Base-by-base conservation (phyloP, 2,113 vertebrate species). In the Calidris pugnax region DNA sequence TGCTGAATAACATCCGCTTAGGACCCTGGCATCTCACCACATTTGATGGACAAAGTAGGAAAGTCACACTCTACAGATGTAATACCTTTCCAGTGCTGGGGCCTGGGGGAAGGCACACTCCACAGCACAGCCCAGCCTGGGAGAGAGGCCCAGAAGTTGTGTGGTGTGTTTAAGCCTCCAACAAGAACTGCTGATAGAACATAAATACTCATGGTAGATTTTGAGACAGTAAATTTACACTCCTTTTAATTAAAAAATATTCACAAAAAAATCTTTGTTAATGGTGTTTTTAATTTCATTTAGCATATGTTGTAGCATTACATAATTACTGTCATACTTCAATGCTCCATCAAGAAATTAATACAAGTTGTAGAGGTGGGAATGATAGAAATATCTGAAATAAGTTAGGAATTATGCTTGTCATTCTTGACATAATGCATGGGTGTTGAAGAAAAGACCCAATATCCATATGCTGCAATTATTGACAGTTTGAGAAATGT, bases 401-500 rank as follows among this genome's bases (percentile, higher is more conserved):
- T 63, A 73, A 45, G 10, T 39, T 89, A 59, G 37, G 47, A 41
- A 75, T 92, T 93, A 93, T 78, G 32, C 43, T 88, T 95, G 84
- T 93, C 62, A 91, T 56, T 97, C 72, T 91, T 97, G 75, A 92
- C 68, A 95, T 94, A 87, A 50, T 73, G 48, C 67, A 63, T 77
- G 62, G 33, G 3, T 68, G 26, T 76, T 96, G 75, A 96, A 84
- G 77, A 95, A 94, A 85, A 74, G 27, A 37, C 28, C 35, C 32
- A 12, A 69, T 86, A 17, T 53, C 45, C 24, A 4, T 80, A 86
- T 66, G 74, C 62, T 91, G 79, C 51, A n/a, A 85, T 78, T 91
- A 82, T 2, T 87, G 83, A 79, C 90, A 97, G 71, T 73, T 48
- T 94, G 85, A 96, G 92, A 97, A 96, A 96, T 95, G 55, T 33